These are phyloP conservation scores for Drosophila melanocephala DNA, from an alignment of 2,888 invertebrate genomes.

Conservation along the genomic window DNA sequence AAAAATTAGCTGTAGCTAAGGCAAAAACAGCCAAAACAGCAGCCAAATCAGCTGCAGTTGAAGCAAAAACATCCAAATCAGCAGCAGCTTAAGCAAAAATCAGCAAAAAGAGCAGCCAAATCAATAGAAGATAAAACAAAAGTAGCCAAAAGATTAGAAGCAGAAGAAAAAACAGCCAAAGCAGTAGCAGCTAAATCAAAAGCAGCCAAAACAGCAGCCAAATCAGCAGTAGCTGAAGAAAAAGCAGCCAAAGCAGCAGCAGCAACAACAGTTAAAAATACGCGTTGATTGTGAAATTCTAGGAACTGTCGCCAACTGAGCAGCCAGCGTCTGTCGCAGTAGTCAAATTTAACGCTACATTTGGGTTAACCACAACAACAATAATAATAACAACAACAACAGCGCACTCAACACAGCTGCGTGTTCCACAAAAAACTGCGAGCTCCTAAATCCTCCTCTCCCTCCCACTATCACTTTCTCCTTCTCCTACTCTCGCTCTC, in stretches of 20 bases:
- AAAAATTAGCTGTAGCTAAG: too few relatives aligned
- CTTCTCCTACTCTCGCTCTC: neutral
- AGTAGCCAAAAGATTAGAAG: constrained; percentile 32
- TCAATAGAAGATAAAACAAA: neutral
- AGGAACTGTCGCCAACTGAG: constrained; percentile 43
- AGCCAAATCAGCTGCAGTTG: too few relatives aligned
- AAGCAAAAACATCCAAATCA: too few relatives aligned
- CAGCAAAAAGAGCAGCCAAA: constrained; percentile 19
- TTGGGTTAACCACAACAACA: constrained; percentile 33
- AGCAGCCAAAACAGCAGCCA: constrained; percentile 23
- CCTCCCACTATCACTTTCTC: neutral
- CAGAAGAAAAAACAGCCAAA: constrained; percentile 25
- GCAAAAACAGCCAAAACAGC: constrained; percentile 8
- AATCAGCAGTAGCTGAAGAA: constrained; percentile 20
- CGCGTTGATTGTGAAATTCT: constrained; percentile 75
- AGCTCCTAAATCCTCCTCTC: constrained; percentile 4
- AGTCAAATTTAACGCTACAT: constrained; percentile 61
- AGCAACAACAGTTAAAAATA: constrained; percentile 44
- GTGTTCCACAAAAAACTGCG: constrained; percentile 26
- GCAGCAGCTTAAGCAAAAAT: constrained; percentile 14
- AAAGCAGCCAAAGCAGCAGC: constrained; percentile 19
- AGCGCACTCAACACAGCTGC: constrained; percentile 41
- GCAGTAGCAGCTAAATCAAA: constrained; percentile 2
- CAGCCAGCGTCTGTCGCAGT: constrained; percentile 34
- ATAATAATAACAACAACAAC: constrained; percentile 7